Percentiles rank a stretch among this genome's conserved stretches.
These are phyloP conservation scores for Tetragonula carbonaria DNA, from an alignment of 2,888 invertebrate species.

Conservation along the genomic window DNA sequence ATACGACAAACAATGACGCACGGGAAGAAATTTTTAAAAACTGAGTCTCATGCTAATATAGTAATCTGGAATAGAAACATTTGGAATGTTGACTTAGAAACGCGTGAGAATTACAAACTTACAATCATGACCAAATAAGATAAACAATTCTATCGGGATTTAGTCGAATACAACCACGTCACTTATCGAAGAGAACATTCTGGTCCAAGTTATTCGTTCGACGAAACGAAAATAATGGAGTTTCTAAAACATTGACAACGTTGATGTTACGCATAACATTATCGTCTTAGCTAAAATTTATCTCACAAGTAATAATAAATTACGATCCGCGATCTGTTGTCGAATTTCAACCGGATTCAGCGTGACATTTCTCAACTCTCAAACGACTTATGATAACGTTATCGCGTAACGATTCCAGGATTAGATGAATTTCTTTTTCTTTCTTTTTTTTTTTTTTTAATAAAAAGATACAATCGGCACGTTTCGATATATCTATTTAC, in stretches of 20 bases:
- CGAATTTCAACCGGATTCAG: conserved; percentile 6
- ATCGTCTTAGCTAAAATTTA: not conserved
- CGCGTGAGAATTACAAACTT: not conserved
- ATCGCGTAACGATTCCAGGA: not conserved
- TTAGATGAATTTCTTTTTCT: not conserved
- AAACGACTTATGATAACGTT: conserved; percentile 16
- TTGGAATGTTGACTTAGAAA: not conserved
- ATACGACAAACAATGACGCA: not conserved
- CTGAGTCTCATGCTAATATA: not conserved
- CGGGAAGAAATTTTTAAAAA: not conserved
- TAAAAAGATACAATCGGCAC: not conserved
- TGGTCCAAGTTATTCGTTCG: no score
- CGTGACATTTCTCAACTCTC: conserved; percentile 9
- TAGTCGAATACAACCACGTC: no score
- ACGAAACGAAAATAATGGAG: not conserved
- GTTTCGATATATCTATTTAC: not conserved
- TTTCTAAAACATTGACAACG: not conserved
- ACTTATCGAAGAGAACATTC: no score
- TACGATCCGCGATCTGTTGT: not conserved
- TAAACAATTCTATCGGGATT: not conserved
- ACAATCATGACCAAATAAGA: not conserved
- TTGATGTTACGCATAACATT: not conserved
- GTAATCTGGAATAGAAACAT: not conserved
- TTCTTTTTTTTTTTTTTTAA: not conserved
- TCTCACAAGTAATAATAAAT: conserved; percentile 17